Percentiles rank a stretch among this genome's conserved stretches.
These are phyloP conservation scores for Ectropis grisescens DNA, from an alignment of 1,140 invertebrate species.

Conservation along the genomic window DNA sequence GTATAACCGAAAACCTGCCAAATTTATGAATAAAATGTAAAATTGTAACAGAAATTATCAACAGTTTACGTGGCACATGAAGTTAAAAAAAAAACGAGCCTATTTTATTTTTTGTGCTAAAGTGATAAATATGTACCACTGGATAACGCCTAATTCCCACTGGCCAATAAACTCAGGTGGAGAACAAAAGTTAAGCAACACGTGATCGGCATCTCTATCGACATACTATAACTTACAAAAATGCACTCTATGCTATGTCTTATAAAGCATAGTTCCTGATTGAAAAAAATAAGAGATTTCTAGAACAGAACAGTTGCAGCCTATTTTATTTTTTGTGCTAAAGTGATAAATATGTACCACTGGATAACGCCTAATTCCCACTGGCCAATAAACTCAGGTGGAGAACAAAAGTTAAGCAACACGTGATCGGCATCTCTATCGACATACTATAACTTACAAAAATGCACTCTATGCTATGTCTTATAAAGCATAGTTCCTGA, in stretches of 20 bases:
- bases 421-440: constrained; percentile 27
- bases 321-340: no score
- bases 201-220: constrained; percentile 26
- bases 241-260: constrained; percentile 1
- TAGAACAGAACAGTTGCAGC: constrained; percentile 23
- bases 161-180: constrained; percentile 22
- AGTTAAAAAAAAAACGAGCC: no score
- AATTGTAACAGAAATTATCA: no score
- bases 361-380: constrained; percentile 10
- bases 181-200: constrained; percentile 21
- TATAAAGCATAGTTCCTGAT: no score
- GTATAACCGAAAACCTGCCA: no score
- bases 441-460: constrained; percentile 1
- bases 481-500: no score
- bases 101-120: no score
- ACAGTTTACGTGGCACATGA: no score
- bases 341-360: no score
- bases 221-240: constrained; percentile 2
- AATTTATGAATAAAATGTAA: no score
- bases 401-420: constrained; percentile 21
- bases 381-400: constrained; percentile 23
- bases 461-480: constrained; percentile 1
- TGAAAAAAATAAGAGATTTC: constrained; percentile 19
- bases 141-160: constrained; percentile 11
- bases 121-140: no score